Percentiles rank a stretch among this genome's conserved stretches.
These are phyloP conservation scores for Neopelma chrysocephalum DNA, from an alignment of 2,797 vertebrate genomes.

Conservation along the genomic window DNA sequence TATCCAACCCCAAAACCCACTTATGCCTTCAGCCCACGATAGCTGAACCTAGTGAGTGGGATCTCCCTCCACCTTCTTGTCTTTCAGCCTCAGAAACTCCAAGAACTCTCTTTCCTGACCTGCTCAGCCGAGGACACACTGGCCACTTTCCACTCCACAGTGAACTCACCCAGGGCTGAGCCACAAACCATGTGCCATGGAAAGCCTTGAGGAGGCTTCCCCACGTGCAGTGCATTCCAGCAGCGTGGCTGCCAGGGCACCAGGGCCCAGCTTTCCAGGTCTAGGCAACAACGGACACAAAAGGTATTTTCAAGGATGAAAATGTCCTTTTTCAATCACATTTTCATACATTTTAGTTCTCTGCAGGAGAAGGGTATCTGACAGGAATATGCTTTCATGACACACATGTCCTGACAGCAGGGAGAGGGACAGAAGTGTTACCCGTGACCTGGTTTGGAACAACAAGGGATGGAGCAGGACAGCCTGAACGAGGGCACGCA, in stretches of 20 bases:
- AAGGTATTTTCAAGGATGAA: neutral
- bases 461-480: neutral
- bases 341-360: neutral
- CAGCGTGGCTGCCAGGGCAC: rapidly evolving
- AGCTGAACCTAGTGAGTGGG: rapidly evolving
- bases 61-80: neutral
- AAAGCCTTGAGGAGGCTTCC: rapidly evolving
- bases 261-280: neutral
- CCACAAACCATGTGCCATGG: rapidly evolving
- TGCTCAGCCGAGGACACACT: neutral
- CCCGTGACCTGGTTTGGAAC: neutral
- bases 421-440: neutral
- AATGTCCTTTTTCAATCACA: neutral
- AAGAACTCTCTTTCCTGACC: neutral
- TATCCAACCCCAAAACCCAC: neutral
- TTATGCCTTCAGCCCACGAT: rapidly evolving
- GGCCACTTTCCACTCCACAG: neutral
- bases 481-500: neutral
- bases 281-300: neutral
- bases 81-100: neutral
- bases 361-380: neutral
- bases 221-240: rapidly evolving
- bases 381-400: neutral
- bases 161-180: neutral
- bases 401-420: neutral